Percentiles rank a stretch among this genome's conserved stretches.
phyloP scores from a whole-genome alignment of 2,113 vertebrate genomes.

The Poicephalus meyeri region DNA sequence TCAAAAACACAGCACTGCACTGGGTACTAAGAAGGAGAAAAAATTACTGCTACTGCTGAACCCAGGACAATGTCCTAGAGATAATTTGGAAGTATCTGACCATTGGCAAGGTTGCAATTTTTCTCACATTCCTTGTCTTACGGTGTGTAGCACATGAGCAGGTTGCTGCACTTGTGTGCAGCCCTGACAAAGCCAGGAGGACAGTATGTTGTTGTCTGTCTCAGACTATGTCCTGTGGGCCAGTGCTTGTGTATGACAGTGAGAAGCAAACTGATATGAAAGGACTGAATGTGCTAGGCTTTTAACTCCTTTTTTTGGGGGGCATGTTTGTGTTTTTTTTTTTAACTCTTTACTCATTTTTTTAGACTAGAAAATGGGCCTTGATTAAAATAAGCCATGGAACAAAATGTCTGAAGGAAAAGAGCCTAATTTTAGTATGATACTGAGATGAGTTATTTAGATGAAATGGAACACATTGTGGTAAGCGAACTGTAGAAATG shows the following conservation, averaged over 20 bases:
- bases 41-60: too few species aligned
- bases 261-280: not conserved
- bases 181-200: not conserved
- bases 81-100: not conserved
- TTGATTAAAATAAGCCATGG: not conserved
- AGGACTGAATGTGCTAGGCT: not conserved
- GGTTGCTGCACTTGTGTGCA: not conserved
- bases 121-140: not conserved
- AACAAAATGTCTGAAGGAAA: not conserved
- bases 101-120: not conserved
- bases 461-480: not conserved
- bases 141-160: fast-evolving
- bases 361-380: not conserved
- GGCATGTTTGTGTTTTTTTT: too few species aligned
- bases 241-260: not conserved
- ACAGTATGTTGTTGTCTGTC: not conserved
- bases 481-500: not conserved
- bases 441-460: not conserved
- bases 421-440: not conserved
- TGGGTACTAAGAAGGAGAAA: too few species aligned
- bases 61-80: not conserved
- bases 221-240: not conserved
- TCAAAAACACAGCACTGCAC: too few species aligned
- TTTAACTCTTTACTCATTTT: too few species aligned
- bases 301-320: not conserved